These are phyloP conservation scores for Tinea semifulvella DNA, from an alignment of 2,888 invertebrate genomes.

Conservation along the genomic window DNA sequence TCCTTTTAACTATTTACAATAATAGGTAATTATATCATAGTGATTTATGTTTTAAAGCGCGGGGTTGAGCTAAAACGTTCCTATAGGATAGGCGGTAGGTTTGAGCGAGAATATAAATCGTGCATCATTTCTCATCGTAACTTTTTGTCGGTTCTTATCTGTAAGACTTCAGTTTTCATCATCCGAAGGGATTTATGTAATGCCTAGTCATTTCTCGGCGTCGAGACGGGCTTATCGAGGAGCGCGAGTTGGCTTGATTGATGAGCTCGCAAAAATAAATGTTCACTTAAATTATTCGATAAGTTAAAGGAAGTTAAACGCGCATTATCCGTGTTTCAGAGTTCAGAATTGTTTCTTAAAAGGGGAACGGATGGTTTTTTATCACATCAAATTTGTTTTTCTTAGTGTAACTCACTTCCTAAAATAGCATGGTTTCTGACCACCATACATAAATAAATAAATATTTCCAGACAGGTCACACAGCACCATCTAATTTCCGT, in stretches of 20 bases:
- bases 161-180: constrained; percentile 70
- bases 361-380: not conserved
- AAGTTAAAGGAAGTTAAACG: constrained; percentile 70
- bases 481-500: no score
- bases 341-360: constrained; percentile 18
- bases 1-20: no score
- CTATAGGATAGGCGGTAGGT: constrained; percentile 17
- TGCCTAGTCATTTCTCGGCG: constrained; percentile 70
- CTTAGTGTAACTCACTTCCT: no score
- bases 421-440: no score
- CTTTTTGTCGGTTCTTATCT: constrained; percentile 70
- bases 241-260: constrained; percentile 64
- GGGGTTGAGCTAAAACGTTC: constrained; percentile 21
- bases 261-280: constrained; percentile 70
- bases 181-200: constrained; percentile 70
- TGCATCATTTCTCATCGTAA: constrained; percentile 69
- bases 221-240: constrained; percentile 65
- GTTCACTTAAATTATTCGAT: constrained; percentile 70
- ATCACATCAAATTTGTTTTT: no score
- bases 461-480: no score
- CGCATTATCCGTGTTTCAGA: constrained; percentile 66
- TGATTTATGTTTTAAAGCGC: constrained; percentile 23
- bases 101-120: constrained; percentile 60
- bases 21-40: no score
- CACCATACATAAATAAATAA: no score